Base-by-base conservation (phyloP, 1,140 invertebrate genomes). In the Lucilia sericata region DNA sequence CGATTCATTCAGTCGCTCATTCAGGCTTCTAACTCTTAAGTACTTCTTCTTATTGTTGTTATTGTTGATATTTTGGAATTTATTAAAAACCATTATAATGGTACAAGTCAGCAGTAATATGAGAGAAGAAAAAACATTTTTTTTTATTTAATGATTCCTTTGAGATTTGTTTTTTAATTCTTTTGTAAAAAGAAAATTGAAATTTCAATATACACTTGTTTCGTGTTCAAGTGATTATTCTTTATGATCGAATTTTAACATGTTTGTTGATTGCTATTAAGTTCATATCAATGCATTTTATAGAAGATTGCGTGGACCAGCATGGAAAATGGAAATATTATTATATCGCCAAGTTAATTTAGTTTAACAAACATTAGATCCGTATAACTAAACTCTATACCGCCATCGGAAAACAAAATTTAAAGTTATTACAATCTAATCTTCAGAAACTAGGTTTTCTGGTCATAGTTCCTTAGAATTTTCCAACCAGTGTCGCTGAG, bases 211-310 rank as follows among this genome's bases (percentile, higher is more conserved):
- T 70, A 70, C 65, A 70, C 65, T 70, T 70, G 65, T 70, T 70
- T 70, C 65, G 65, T 70, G 65, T 70, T 70, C n/a, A 70, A 70
- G 65, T 70, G 65, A 70, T 70, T 70, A 70, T 70, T 70, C 65
- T 70, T 70, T 70, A 70, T 70, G 65, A 21, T 70, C 19, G 14
- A 7, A 70, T 70, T 70, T 21, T 17, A 3, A 70, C n/a, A 70
- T 70, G 5, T 70, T 70, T 70, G n/a, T 70, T 70, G 65, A 70
- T 70, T 70, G 21, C n/a, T 70, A 55, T 42, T 8, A 42, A 42
- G 42, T 10, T 3, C 42, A 7, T 2, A 51, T 51, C 1, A n/a
- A 55, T 12, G 4, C 1, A 55, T 55, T n/a, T 55, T 55, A 55
- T 10, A 12, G 17, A 12, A 55, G 5, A 7, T 17, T 4, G 13